These are phyloP conservation scores for Salvelinus fontinalis DNA, from an alignment of 2,113 vertebrate species.

Conservation along the genomic window DNA sequence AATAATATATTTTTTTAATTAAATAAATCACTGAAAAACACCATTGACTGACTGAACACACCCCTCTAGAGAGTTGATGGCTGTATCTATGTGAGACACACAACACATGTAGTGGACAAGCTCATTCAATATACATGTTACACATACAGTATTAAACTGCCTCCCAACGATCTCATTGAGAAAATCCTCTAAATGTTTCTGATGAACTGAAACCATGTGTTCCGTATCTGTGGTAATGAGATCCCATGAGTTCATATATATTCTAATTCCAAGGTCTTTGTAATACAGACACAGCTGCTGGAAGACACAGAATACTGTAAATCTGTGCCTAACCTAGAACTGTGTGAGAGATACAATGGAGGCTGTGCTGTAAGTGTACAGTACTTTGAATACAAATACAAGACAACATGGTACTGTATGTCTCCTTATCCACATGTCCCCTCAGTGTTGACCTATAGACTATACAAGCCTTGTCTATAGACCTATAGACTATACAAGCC, in stretches of 20 bases:
- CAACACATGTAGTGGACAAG: background rate
- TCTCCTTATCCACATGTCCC: no score
- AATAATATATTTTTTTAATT: no score
- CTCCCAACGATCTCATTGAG: background rate
- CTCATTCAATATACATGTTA: background rate
- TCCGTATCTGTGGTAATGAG: conserved; percentile 7
- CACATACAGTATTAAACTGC: background rate
- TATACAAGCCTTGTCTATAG: no score
- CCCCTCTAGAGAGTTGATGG: no score
- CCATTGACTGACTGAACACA: no score
- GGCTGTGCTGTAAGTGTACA: background rate
- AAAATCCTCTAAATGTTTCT: background rate
- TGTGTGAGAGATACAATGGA: background rate
- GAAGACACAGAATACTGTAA: background rate
- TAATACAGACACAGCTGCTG: conserved; percentile 3
- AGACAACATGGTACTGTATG: no score
- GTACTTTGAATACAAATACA: no score
- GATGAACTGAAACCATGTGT: background rate
- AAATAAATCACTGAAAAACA: no score
- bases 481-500: no score
- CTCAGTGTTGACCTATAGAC: no score
- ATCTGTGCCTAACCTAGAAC: background rate
- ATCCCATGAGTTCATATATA: conserved; percentile 10
- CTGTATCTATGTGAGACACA: background rate
- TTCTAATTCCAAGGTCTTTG: background rate